Evolutionary conservation across 2,888 invertebrate genomes (phyloP), one percentile per base, ranked within the genome.

Genomic region (Lysandra bellargus): DNA sequence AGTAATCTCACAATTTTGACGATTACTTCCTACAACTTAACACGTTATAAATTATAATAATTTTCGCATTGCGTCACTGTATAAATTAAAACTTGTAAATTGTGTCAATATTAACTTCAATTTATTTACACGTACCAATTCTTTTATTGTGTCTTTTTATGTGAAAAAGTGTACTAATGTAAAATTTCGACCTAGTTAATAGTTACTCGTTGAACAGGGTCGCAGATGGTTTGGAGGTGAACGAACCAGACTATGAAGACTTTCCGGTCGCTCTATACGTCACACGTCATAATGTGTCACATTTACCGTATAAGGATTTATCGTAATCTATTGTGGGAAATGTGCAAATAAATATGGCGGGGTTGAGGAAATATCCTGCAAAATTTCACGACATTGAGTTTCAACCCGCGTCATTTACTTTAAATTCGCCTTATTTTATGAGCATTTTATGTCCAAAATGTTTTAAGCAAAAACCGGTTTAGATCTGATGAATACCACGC

Each of bases 191-290:
- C 91, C 91, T 85, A 90, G 87, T 90, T 89, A 61, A 80, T 33
- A 80, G 78, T 69, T 79, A 83, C 85, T 85, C 85, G 84, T 84
- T 81, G 83, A 91, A 91, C 89, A 91, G 88, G 90, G 92, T 87
- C 92, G 87, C 88, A 90, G 90, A 90, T 90, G 88, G 87, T 88
- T 88, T 82, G 86, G 90, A 92, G 93, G 93, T 93, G 89, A 91
- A 86, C 88, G 94, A 93, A 92, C 92, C 86, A 82, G 69, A 74
- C 85, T 89, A 91, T 89, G 88, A 86, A 84, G 83, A 82, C 88
- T 85, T 88, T 90, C 90, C 90, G 91, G 89, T 90, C 90, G 87
- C 90, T 90, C 90, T 87, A 9, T 49, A 49, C 49, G 9, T 57
- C 57, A 81, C 82, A 84, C 85, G 85, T 84, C 85, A 85, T 82